Evolutionary conservation across 2,113 vertebrate species (phyloP).

Genomic region (Oreochromis spilurus): DNA sequence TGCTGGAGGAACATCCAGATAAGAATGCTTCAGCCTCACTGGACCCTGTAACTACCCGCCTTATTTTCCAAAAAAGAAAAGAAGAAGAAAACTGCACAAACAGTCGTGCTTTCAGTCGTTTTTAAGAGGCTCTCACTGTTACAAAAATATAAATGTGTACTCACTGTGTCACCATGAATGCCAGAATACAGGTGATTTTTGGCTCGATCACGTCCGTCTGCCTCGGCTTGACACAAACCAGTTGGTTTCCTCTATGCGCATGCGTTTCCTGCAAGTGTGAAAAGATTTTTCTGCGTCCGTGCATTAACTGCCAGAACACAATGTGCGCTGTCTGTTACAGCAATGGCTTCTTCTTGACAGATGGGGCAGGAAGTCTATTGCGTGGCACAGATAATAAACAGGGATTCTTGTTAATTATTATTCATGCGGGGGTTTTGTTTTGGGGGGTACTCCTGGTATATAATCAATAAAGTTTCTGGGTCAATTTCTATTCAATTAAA

Average conservation of each 20-base stretch:
- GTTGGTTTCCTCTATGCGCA: slow-evolving; percentile 60
- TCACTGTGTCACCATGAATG: slow-evolving; percentile 75
- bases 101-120: background rate
- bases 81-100: background rate
- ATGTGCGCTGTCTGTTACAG: slow-evolving; percentile 5
- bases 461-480: background rate
- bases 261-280: slow-evolving; percentile 62
- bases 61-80: background rate
- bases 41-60: background rate
- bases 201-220: slow-evolving; percentile 65
- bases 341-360: background rate
- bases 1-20: background rate
- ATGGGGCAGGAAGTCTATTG: background rate
- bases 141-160: slow-evolving; percentile 19
- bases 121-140: background rate
- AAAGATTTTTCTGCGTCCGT: slow-evolving; percentile 44
- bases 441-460: background rate
- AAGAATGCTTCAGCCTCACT: slow-evolving; percentile 4
- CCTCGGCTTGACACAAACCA: slow-evolving; percentile 50
- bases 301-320: slow-evolving; percentile 12
- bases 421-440: fast-evolving
- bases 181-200: slow-evolving; percentile 64
- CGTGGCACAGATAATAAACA: background rate
- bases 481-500: background rate
- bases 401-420: background rate